Base-by-base conservation (phyloP, 2,888 invertebrate species). In the Limnephilus rhombicus region DNA sequence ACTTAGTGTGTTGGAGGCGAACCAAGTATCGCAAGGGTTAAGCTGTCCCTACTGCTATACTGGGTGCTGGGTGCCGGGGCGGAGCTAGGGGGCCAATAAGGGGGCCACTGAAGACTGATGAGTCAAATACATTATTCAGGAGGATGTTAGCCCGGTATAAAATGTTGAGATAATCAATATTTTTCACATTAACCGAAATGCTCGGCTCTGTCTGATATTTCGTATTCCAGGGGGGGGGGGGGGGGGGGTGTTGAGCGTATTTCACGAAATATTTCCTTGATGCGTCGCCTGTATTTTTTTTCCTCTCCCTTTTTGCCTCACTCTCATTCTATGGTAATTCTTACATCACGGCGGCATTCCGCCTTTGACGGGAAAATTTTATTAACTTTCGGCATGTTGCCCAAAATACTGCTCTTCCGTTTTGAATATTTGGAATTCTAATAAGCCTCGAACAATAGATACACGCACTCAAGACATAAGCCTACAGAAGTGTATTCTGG, bases 201-300 rank as follows among this genome's bases (percentile, higher is more conserved):
- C 85, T 85, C 85, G 37, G 41, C 83, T 88, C 31, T 89, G 37
- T 37, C 80, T 89, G 68, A 80, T 89, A 89, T 89, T 89, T 89
- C 80, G 88, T 89, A 89, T 80, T 89, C 88, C 88, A n/a, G 34
- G 80, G 34, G 87, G 53, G 49, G 53, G 87, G 80, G 80, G 13
- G 34, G 80, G 34, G 87, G 53, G 49, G 53, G 87, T 89, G 80
- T 80, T 89, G 68, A 89, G 88, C 88, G 81, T 82, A 90, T 90
- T 90, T 90, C 90, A 90, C 82, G 90, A 90, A 82, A 90, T 82
- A 90, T 90, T 90, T 90, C 81, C 90, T 90, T 90, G 82, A 90
- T 90, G 82, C 82, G 90, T 90, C 90, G 81, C 82, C 41, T 45
- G 82, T 90, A 29, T 89, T 80, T 37, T 89, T 34, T 80, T 89